Conservation (phyloP, 2,797 vertebrate species). For the Enteromius trimaculatus region DNA sequence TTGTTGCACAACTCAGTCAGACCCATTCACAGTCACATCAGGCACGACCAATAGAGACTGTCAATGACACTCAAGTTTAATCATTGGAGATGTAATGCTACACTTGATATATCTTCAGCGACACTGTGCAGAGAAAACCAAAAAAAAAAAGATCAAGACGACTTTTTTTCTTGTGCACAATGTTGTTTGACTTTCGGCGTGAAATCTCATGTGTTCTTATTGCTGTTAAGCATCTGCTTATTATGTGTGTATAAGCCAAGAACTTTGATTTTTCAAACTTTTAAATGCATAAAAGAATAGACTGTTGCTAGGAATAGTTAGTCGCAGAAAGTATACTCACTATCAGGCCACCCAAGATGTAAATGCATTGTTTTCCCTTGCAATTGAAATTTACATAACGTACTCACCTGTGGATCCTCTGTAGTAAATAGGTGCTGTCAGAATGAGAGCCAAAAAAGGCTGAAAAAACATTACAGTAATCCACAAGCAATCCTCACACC, state of each 20-base stretch:
- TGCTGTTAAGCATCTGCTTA: not conserved
- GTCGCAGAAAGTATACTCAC: not conserved
- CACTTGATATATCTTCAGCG: not conserved
- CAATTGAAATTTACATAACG: not conserved
- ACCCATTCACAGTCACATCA: slow-evolving; percentile 18
- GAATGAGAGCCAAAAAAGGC: not conserved
- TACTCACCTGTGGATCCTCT: not conserved
- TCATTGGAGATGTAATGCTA: not conserved
- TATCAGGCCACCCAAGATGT: not conserved
- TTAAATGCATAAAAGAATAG: not conserved
- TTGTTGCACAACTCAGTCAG: not conserved
- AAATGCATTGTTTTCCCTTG: not conserved
- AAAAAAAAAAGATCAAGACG: not conserved
- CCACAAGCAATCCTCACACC: not conserved
- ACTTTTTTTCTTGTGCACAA: not conserved
- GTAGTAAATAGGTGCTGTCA: not conserved
- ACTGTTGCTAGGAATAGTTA: not conserved
- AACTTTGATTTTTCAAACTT: not conserved
- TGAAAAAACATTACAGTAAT: not conserved
- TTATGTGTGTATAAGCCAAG: not conserved
- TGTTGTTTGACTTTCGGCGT: not conserved
- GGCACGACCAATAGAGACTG: slow-evolving; percentile 5
- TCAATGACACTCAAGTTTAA: not conserved
- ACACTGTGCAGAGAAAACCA: not conserved
- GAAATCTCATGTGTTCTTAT: not conserved